Evolutionary conservation across 2,113 vertebrate species (phyloP), one percentile per base, ranked within the genome.

Genomic region (Girardinichthys multiradiatus): DNA sequence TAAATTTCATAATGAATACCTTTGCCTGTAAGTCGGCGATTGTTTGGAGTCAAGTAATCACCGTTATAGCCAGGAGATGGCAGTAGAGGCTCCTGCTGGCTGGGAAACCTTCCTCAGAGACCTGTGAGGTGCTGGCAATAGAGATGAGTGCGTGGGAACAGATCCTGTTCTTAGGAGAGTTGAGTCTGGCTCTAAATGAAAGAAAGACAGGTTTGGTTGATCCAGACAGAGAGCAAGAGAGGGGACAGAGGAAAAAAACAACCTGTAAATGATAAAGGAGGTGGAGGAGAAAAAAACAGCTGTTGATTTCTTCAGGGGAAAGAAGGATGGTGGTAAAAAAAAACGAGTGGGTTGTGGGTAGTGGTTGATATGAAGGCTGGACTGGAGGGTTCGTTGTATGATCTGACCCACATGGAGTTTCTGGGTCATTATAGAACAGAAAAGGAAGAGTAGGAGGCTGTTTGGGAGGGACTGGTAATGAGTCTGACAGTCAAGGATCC

Each of bases 381-480:
- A 84, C 39, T 45, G 29, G 48, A 74, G 60, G 70, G 70, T 57
- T 84, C 75, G 69, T 72, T 27, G 72, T 37, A 5, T 51, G 64
- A 69, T 84, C 42, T 87, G 87, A 90, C 87, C 82, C 83, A 85
- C 62, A 87, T 89, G 72, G 61, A 87, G 81, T 87, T 89, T 91
- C 72, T 91, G 79, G 86, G 87, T 86, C 87, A 73, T 60, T 71
- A 26, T 0, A 76, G 81, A 82, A 57, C 85, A 76, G 69, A 35
- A 45, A 76, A 67, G 63, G 69, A 60, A 74, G 63, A 48, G 64
- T 57, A 37, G 61, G 51, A 28, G 64, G 61, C 29, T 28, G n/a
- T 54, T 19, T 10, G 57, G 35, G 29, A n/a, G 33, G 33, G 28
- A 19, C 57, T 67, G 24, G 63, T 90, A 88, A 86, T 82, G 76